Conservation (phyloP, 2,113 vertebrate genomes). For the Rafetus swinhoei region DNA sequence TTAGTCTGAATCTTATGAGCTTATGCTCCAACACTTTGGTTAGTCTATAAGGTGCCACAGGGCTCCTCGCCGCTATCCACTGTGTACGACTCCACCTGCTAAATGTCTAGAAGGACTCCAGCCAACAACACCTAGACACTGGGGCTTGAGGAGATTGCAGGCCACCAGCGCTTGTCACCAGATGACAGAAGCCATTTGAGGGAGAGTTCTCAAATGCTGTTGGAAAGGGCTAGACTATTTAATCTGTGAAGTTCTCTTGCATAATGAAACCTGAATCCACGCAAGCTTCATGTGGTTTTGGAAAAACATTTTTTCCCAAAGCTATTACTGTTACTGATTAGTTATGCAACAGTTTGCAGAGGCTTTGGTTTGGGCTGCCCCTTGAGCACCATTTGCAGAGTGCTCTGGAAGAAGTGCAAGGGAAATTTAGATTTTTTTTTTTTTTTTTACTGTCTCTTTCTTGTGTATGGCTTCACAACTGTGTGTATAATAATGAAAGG, state of each 20-base stretch:
- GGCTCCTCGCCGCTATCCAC: too few species aligned
- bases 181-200: background rate
- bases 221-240: background rate
- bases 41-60: too few species aligned
- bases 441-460: constrained; percentile 15
- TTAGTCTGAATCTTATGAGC: too few species aligned
- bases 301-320: background rate
- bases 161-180: background rate
- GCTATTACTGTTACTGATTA: background rate
- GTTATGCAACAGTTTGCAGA: constrained; percentile 28
- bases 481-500: constrained; percentile 17
- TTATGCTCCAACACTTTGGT: too few species aligned
- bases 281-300: background rate
- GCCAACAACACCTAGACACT: background rate
- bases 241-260: background rate
- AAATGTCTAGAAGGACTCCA: background rate
- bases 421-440: constrained; percentile 44
- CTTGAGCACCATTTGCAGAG: constrained; percentile 40
- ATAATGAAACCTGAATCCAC: background rate
- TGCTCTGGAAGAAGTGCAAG: constrained; percentile 46
- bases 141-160: background rate
- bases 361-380: constrained; percentile 31
- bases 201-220: background rate
- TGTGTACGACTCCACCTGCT: background rate
- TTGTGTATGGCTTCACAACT: background rate